Conservation (phyloP, 2,797 vertebrate species). For the Poecilia wingei region DNA sequence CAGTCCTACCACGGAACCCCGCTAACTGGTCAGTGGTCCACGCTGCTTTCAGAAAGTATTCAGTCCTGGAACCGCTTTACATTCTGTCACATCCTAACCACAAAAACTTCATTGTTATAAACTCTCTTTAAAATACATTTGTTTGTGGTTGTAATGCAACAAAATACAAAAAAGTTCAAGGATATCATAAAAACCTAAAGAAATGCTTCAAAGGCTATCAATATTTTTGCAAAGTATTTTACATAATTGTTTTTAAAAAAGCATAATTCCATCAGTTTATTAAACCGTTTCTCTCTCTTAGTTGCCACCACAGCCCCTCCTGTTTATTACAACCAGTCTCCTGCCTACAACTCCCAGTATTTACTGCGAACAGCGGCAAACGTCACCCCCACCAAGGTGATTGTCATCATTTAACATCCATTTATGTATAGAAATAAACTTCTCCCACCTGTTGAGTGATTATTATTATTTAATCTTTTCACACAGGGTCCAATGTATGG, state of each 20-base stretch:
- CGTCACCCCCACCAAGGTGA: conserved; percentile 96
- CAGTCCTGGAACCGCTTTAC: not conserved
- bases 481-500: conserved; percentile 89
- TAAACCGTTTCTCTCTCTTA: conserved; percentile 28
- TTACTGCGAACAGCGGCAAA: conserved; percentile 92
- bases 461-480: conserved; percentile 4
- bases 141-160: not conserved
- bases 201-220: not conserved
- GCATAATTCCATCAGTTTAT: not conserved
- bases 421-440: conserved; percentile 4
- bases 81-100: not conserved
- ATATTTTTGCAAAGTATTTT: not conserved
- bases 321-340: conserved; percentile 92
- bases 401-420: conserved; percentile 1
- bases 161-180: not conserved
- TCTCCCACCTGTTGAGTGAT: not conserved
- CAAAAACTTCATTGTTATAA: not conserved
- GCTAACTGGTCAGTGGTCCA: conserved; percentile 84
- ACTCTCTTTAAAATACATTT: not conserved
- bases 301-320: conserved; percentile 93
- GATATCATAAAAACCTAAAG: not conserved
- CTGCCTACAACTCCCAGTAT: conserved; percentile 95
- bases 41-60: not conserved
- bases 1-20: conserved; percentile 92
- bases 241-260: not conserved